Conservation (phyloP, 2,888 invertebrate genomes). For the Acronicta leporina region DNA sequence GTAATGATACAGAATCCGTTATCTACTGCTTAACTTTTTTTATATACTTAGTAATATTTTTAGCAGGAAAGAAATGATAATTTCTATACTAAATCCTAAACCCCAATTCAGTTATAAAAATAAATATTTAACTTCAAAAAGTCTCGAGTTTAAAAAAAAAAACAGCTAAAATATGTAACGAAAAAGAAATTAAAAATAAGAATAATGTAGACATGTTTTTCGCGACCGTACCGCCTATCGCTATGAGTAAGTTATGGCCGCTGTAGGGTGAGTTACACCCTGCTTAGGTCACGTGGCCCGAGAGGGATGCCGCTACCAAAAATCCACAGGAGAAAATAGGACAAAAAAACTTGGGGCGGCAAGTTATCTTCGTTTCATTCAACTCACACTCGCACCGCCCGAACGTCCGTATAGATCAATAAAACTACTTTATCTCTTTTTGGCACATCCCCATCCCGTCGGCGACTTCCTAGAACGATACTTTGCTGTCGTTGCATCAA, state of each 20-base stretch:
- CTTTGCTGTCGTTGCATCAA: slow-evolving; percentile 70
- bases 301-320: slow-evolving; percentile 75
- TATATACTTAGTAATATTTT: not conserved
- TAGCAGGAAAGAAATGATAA: slow-evolving; percentile 2
- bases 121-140: slow-evolving; percentile 50
- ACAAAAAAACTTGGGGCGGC: slow-evolving; percentile 84
- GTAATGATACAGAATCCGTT: not conserved
- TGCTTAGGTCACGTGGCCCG: slow-evolving; percentile 88
- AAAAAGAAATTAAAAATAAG: slow-evolving; percentile 67
- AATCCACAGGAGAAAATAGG: slow-evolving; percentile 70
- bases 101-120: slow-evolving; percentile 39
- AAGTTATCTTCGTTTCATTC: slow-evolving; percentile 90
- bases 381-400: slow-evolving; percentile 88
- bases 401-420: slow-evolving; percentile 90
- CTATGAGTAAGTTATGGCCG: slow-evolving; percentile 89
- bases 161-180: slow-evolving; percentile 56
- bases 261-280: slow-evolving; percentile 89
- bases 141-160: slow-evolving; percentile 48
- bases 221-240: slow-evolving; percentile 88
- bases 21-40: not conserved
- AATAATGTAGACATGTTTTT: slow-evolving; percentile 82
- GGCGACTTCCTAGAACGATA: slow-evolving; percentile 86
- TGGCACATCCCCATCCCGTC: slow-evolving; percentile 89
- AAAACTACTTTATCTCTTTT: slow-evolving; percentile 90
- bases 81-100: slow-evolving; percentile 9